Percentiles rank a stretch among this genome's conserved stretches.
phyloP scores from a whole-genome alignment of 2,888 invertebrate genomes.

The Lobophora halterata region DNA sequence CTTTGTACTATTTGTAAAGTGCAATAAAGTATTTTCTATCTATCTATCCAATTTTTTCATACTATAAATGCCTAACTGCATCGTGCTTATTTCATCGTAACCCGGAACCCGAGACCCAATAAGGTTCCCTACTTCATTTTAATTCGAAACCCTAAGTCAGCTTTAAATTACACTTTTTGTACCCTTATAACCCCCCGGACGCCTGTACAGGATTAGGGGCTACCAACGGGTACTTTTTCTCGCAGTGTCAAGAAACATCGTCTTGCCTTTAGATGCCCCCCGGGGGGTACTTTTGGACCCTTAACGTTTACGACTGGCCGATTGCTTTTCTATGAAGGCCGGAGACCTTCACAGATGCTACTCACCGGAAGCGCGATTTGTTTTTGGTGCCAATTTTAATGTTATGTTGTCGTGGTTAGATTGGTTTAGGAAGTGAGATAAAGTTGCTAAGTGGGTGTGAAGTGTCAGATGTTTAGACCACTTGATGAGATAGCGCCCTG shows the following conservation, averaged over 20 bases:
- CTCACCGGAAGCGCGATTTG: conserved; percentile 60
- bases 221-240: conserved; percentile 71
- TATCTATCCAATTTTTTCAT: no score
- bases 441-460: conserved; percentile 36
- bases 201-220: conserved; percentile 68
- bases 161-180: conserved; percentile 79
- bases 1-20: no score
- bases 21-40: no score
- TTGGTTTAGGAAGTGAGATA: conserved; percentile 20
- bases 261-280: conserved; percentile 78
- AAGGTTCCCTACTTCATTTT: conserved; percentile 65
- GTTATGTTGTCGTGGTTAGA: conserved; percentile 34
- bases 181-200: conserved; percentile 72
- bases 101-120: conserved; percentile 29
- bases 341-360: conserved; percentile 67
- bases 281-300: conserved; percentile 79
- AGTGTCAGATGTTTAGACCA: conserved; percentile 14
- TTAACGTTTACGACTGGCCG: conserved; percentile 84
- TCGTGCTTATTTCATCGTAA: conserved; percentile 14
- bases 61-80: conserved; percentile 9
- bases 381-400: conserved; percentile 50
- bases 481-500: conserved; percentile 1
- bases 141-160: conserved; percentile 79
- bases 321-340: conserved; percentile 82
- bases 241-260: conserved; percentile 73